These are phyloP conservation scores for Todiramphus saurophagus DNA, from an alignment of 2,113 vertebrate species.

Conservation along the genomic window DNA sequence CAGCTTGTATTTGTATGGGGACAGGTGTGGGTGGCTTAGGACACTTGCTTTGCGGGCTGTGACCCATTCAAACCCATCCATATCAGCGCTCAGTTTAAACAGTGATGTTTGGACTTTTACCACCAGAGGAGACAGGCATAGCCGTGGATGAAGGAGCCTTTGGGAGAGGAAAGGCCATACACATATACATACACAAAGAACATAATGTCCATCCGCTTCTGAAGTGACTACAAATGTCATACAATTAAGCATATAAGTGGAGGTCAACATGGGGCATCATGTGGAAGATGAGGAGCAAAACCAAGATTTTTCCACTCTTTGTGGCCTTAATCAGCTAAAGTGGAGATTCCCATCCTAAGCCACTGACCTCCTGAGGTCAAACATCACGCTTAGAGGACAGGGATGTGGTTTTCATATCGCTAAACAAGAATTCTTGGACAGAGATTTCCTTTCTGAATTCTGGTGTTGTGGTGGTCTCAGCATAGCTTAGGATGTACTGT, in stretches of 20 bases:
- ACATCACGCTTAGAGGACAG: not conserved
- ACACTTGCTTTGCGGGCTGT: not conserved
- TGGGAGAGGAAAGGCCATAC: not conserved
- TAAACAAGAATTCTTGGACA: not conserved
- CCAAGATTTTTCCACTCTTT: not conserved
- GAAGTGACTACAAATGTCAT: not conserved
- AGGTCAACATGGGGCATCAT: not conserved
- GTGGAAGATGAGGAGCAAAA: not conserved
- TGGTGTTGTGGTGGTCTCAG: not conserved
- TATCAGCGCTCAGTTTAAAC: not conserved
- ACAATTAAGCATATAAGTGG: not conserved
- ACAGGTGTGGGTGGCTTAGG: not conserved
- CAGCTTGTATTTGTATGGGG: not conserved
- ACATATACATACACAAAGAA: not conserved
- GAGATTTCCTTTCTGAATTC: not conserved
- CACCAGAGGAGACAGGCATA: not conserved
- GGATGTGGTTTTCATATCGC: not conserved
- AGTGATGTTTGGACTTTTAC: not conserved
- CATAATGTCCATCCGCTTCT: not conserved
- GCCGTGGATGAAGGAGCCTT: fast-evolving
- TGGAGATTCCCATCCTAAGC: not conserved
- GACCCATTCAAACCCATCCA: not conserved
- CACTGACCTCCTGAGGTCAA: not conserved
- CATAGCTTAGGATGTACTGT: not conserved
- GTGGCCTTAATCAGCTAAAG: not conserved